Base-by-base conservation (phyloP, 2,888 invertebrate species). In the Sinohyriopsis cumingii region DNA sequence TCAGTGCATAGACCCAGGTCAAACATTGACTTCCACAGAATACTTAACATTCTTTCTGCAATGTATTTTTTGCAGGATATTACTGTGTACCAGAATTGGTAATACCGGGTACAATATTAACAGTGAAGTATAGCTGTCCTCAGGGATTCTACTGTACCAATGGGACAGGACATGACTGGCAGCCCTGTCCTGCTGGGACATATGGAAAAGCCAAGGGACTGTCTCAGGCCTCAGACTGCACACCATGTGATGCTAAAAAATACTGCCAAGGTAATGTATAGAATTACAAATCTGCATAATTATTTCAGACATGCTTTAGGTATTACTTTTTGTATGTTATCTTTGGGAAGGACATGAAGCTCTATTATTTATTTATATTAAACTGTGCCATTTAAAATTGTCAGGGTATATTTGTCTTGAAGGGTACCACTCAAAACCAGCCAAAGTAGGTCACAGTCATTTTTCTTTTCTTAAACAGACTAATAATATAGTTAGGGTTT, bases 71-170 rank as follows among this genome's bases (percentile, higher is more conserved):
- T 71, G 6, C 77, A 88, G 88, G 89, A 12, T 88, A 79, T 71
- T 89, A 87, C 78, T 89, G 89, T 79, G 75, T 88, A 9, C 86
- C 88, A 25, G 84, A 85, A 24, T 71, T 82, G 55, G 82, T 85
- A 4, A 71, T 81, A 0, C 78, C 81, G 12, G 88, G 87, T 28
- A 77, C 80, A 63, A 53, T 83, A 5, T 68, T 75, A 9, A 77
- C 86, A 6, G 82, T 84, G n/a, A 83, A 75, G 65, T 75, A 69
- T 1, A 65, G 73, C 0, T 88, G 88, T 76, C 88, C 88, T 0
- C 73, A 78, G 9, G 88, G 89, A 7, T 88, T 81, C 79, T 89
- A 76, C 81, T 89, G 89, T 78, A 87, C 85, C 2, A 88, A 87
- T 63, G 88, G 88, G 3, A 89, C 89, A 0, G 88, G 88, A 2